Evolutionary conservation across 2,113 vertebrate species (phyloP).

Genomic region (Nycticebus coucang): DNA sequence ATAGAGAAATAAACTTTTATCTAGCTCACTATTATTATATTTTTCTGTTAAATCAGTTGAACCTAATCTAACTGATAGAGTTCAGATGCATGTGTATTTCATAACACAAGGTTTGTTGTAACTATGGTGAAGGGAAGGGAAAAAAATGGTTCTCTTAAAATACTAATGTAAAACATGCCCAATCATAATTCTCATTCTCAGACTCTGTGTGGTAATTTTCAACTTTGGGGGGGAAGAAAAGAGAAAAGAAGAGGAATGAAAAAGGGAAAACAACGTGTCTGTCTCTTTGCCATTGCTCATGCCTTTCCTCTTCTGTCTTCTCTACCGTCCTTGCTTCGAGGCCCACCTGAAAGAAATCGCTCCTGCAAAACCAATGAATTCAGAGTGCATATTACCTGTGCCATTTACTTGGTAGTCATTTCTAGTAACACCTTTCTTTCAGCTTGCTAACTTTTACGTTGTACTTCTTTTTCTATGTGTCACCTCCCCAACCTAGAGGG

Average conservation of each 20-base stretch:
- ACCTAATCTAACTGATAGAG: not conserved
- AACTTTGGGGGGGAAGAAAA: not conserved
- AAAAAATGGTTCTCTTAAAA: not conserved
- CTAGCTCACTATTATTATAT: not conserved
- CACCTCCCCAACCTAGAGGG: not conserved
- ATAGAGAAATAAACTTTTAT: not conserved
- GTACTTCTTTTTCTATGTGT: not conserved
- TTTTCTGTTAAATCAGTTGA: not conserved
- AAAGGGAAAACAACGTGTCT: not conserved
- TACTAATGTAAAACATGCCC: not conserved
- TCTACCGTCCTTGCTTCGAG: not conserved
- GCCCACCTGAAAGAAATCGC: not conserved
- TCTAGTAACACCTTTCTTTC: not conserved
- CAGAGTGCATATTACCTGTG: not conserved
- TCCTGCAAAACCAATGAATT: not conserved
- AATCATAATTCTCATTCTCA: not conserved
- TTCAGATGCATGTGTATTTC: not conserved
- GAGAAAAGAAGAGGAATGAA: not conserved
- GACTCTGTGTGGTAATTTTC: not conserved
- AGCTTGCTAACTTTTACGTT: not conserved
- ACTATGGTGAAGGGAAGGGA: not conserved
- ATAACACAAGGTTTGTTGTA: not conserved
- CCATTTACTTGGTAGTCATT: not conserved
- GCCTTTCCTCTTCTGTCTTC: not conserved
- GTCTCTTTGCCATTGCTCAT: not conserved